Percentiles rank a stretch among this genome's conserved stretches.
phyloP scores from a whole-genome alignment of 2,797 vertebrate species.

The Sebastes goodei region DNA sequence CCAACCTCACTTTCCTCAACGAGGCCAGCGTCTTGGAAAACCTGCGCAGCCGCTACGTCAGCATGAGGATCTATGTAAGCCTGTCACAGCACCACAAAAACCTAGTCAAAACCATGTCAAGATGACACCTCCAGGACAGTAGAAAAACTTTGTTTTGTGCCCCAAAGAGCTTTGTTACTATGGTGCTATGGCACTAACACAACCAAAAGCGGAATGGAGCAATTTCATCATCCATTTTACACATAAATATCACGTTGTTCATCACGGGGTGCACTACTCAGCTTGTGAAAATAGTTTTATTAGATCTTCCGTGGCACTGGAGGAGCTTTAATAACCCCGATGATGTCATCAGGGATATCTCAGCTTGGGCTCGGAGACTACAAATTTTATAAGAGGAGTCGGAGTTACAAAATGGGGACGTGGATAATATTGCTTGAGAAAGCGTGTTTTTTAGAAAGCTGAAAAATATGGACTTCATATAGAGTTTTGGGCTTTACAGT shows the following conservation, averaged over 20 bases:
- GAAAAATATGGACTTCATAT: background rate
- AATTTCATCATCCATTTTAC: background rate
- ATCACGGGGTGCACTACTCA: background rate
- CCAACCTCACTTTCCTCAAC: slow-evolving; percentile 79
- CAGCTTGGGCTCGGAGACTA: background rate
- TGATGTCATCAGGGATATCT: background rate
- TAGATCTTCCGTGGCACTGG: background rate
- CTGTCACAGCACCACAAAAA: background rate
- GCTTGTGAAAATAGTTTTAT: background rate
- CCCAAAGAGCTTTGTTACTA: background rate
- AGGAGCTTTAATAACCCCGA: background rate
- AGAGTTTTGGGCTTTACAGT: background rate
- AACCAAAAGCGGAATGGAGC: background rate
- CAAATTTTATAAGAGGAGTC: background rate
- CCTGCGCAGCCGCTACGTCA: slow-evolving; percentile 65
- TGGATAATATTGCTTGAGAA: background rate
- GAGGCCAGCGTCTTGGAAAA: slow-evolving; percentile 77
- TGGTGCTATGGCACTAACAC: background rate
- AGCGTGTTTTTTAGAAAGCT: background rate
- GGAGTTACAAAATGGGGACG: background rate
- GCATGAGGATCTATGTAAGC: slow-evolving; percentile 77
- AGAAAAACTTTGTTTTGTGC: background rate
- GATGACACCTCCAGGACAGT: background rate
- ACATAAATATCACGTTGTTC: background rate
- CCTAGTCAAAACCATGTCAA: background rate